Evolutionary conservation across 2,888 invertebrate species (phyloP), one percentile per base, ranked within the genome.

Genomic region (Adineta ricciae): DNA sequence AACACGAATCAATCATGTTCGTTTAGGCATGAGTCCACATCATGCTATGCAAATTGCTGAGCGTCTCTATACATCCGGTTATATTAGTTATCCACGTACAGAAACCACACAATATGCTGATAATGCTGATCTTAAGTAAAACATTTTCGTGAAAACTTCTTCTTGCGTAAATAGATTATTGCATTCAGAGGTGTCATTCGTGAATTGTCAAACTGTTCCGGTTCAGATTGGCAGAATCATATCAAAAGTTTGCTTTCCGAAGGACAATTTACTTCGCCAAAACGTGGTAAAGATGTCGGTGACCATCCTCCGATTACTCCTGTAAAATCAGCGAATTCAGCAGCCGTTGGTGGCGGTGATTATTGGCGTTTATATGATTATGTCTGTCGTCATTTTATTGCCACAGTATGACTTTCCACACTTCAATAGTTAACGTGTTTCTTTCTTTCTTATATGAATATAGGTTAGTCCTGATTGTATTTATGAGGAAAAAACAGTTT

Each of bases 241-340:
- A n/a, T 83, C 9, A 52, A 41, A 38, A 24, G 38, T 83, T n/a
- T 38, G 14, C 27, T 83, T 38, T 83, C 83, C 1, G 50, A 50
- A 27, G 52, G 52, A 50, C 41, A 84, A 84, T 64, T 24, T 72
- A n/a, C 27, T 11, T 7, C 38, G 21, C 72, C 72, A 72, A 94
- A 94, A 91, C 94, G 94, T 88, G 96, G 96, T 0, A 93, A 93
- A 86, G 98, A 99, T 92, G 97, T 94, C 4, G 97, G 98, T 0
- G 99, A 99, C 92, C 99, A 99, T 93, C 99, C 99, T 1, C 99
- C 99, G 9, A 99, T 99, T 87, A 99, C 99, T 0, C 99, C 99
- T 0, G 96, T 97, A 94, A 94, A 94, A 89, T 89, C 93, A 1
- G 96, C 95, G 3, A 89, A 89, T 1, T 88, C 88, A 83, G 89